A percentile compares a stretch with the other conserved stretches of the same genome.
Conservation (phyloP, 92 coral and sea anemone genomes). For the Diadumene lineata region DNA sequence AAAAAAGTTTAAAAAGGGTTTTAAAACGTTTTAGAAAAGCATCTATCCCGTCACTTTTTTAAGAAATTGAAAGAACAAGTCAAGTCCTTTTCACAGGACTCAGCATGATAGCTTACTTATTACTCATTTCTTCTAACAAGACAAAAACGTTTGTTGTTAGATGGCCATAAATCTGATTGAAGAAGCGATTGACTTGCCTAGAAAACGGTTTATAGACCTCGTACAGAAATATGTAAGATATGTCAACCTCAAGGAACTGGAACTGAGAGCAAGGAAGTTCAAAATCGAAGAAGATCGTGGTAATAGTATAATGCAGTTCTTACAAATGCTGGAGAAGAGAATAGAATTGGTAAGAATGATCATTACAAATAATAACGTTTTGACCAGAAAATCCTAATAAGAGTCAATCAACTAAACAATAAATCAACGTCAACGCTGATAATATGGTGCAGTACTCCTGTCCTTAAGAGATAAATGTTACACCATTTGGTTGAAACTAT, state of each 20-base stretch:
- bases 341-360: constrained; percentile 53
- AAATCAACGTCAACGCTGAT: no score
- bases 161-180: constrained; percentile 68
- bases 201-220: constrained; percentile 66
- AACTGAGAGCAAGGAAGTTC: constrained; percentile 59
- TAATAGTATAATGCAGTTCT: constrained; percentile 47
- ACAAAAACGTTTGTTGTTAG: constrained; percentile 23
- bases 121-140: neutral
- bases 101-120: no score
- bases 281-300: constrained; percentile 49
- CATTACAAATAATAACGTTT: neutral
- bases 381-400: neutral
- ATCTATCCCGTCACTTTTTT: no score
- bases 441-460: no score
- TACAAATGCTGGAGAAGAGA: constrained; percentile 68
- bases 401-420: no score
- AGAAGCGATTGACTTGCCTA: constrained; percentile 79
- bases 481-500: neutral
- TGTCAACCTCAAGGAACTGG: constrained; percentile 73
- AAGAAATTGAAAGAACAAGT: no score
- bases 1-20: no score
- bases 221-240: constrained; percentile 72
- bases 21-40: no score
- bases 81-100: no score
- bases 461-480: no score